Evolutionary conservation across 2,797 vertebrate genomes (phyloP), one percentile per base, ranked within the genome.

Genomic region (Peromyscus aztecus): DNA sequence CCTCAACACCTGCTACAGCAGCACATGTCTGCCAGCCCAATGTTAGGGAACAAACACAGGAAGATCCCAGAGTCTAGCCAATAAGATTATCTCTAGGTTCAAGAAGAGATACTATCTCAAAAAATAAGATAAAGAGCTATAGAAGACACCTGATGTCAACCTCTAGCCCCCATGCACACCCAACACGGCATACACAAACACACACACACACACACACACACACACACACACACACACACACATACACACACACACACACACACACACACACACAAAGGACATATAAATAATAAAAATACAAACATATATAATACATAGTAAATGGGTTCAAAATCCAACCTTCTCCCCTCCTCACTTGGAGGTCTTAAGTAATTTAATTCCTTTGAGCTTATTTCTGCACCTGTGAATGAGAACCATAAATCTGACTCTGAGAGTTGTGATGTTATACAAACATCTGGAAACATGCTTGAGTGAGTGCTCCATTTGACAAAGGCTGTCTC

Each of bases 371-470:
- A 19, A 63, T 52, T 90, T 84, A 94, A 88, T 46, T 69, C 19
- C 40, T 40, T 37, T 61, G 27, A 89, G 78, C 61, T 93, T 90
- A 52, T 88, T 94, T 94, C 81, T 49, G 57, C n/a, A 59, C 84
- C 63, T 89, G 43, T 81, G 81, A 86, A 73, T 73, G 52, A 94
- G 65, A 88, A 90, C 52, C 34, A 90, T 37, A 40, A 57, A 92
- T 83, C 11, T 65, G 55, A 49, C 57, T 73, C 69, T 37, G 19
- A 61, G 67, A 95, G 57, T 17, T 57, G 31, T 67, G 34, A 91
- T 85, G n/a, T 87, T 88, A 67, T 59, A 55, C 88, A 92, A 94
- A 49, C 16, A 49, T 67, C 65, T 90, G 86, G 57, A 88, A 91
- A 94, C 24, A 59, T 24, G 40, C 19, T 40, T 94, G 83, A 91